Base-by-base conservation (phyloP, 2,888 invertebrate genomes). In the Pristionchus fissidentatus region DNA sequence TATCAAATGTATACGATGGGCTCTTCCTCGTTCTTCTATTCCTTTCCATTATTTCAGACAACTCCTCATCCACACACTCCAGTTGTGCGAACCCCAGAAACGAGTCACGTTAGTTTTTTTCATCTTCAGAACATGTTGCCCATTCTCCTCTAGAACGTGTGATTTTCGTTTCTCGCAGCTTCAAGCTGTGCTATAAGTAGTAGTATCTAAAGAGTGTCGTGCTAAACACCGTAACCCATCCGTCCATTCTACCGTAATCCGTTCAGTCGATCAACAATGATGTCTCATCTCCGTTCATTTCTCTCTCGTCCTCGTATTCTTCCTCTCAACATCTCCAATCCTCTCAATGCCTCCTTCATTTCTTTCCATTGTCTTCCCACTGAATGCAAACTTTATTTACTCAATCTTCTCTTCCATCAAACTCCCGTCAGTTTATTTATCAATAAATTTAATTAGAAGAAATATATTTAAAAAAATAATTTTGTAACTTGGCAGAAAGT, bases 261-360 rank as follows among this genome's bases (percentile, higher is more conserved):
- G n/a, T n/a, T n/a, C n/a, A 70, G 70, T 41, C 41, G 5, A 41
- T 41, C n/a, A 70, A 70, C 70, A 41, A 41, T n/a, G n/a, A 77
- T 77, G 75, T 49, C 46, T 49, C 49, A 49, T 49, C 75, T 77
- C 19, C 75, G 75, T 77, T 77, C 75, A n/a, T 77, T 77, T 32
- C 49, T 77, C 15, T 1, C 46, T 49, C 75, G 75, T 77, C 75
- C 75, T 77, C 49, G 49, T n/a, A 49, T 77, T 29, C 75, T 77
- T 77, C 75, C 75, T 8, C 29, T 32, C 46, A 52, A 77, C 22
- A 77, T 77, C 32, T 49, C 75, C 29, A 77, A 77, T 77, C 75
- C 75, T 0, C 26, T 77, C 49, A 52, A 15, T 29, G 3, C 49
- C 32, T 77, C 75, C 22, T 49, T 35, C 32, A 77, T 77, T n/a